Evolutionary conservation across 30 jellyfish, hydroid and myxozoan genomes (phyloP), one percentile per base, ranked within the genome.

Genomic region (Hydra vulgaris): DNA sequence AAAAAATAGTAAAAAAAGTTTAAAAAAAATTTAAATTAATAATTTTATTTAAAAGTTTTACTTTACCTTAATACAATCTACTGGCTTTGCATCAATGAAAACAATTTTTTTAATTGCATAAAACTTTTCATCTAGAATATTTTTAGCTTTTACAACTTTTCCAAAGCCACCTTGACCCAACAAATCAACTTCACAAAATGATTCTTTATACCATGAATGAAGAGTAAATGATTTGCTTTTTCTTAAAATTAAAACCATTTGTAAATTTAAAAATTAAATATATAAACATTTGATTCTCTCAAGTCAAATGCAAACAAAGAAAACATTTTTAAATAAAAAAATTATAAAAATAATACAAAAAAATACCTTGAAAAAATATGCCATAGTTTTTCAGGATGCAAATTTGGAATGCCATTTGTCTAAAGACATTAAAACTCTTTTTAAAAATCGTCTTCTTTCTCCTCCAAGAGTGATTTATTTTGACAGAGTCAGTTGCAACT

Each of bases 91-190:
- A 8, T 78, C 80, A 18, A 80, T 81, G 21, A 90, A 78, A 1
- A 54, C 23, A 8, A 90, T 82, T 55, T 86, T 85, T 74, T 90
- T 90, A 67, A 90, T 78, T 1, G 97, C 97, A 75, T 90, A 90
- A 70, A 79, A 20, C 68, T 77, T 86, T 23, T 90, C 87, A 78
- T 90, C 97, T 21, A 90, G 82, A 40, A 85, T 85, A 70, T 90
- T 85, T 53, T 83, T 72, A 8, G 79, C 97, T 85, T 90, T 92
- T 66, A 26, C 81, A 22, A 90, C 97, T 7, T 79, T 53, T 0
- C 97, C 97, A 76, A 90, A 90, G 21, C 97, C 97, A 0, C 97
- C 97, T 74, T 72, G 68, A 17, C 95, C 97, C 15, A 90, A 69
- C 18, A 25, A 66, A 16, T 79, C 94, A 21, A 75, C 83, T 76